Conservation (phyloP, 2,113 vertebrate species). For the Syngnathus scovelli region DNA sequence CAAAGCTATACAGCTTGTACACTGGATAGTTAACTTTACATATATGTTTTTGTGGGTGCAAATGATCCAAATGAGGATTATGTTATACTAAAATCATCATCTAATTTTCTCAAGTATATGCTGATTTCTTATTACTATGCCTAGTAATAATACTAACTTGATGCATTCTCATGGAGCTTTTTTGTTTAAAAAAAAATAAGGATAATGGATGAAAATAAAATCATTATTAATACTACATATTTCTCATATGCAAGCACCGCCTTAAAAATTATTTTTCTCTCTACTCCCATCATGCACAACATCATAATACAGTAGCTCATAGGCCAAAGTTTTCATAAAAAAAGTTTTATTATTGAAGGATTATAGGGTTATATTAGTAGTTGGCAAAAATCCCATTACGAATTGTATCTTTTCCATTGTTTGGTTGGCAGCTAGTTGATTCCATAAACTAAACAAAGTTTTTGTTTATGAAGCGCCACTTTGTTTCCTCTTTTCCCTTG, state of each 20-base stretch:
- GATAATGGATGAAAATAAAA: background rate
- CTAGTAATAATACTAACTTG: background rate
- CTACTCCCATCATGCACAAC: background rate
- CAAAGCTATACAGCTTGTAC: background rate
- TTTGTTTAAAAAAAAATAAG: background rate
- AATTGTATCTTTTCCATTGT: background rate
- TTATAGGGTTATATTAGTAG: background rate
- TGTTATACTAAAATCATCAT: constrained; percentile 1
- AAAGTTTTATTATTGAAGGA: background rate
- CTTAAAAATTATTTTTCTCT: background rate
- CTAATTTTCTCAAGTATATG: background rate
- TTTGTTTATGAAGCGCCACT: constrained; percentile 35
- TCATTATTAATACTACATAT: background rate
- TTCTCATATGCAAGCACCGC: background rate
- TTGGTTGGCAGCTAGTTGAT: background rate
- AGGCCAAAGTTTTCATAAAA: too few species aligned
- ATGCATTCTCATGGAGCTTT: background rate
- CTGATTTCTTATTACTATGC: background rate
- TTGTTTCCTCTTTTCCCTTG: background rate
- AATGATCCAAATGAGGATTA: background rate
- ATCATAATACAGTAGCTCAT: background rate
- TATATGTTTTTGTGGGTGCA: background rate
- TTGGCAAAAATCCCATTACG: background rate
- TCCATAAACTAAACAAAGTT: constrained; percentile 28
- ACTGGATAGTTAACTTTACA: background rate